Percentiles rank a stretch among this genome's conserved stretches.
Conservation (phyloP, 1,140 invertebrate genomes). For the Ceratina calcarata region DNA sequence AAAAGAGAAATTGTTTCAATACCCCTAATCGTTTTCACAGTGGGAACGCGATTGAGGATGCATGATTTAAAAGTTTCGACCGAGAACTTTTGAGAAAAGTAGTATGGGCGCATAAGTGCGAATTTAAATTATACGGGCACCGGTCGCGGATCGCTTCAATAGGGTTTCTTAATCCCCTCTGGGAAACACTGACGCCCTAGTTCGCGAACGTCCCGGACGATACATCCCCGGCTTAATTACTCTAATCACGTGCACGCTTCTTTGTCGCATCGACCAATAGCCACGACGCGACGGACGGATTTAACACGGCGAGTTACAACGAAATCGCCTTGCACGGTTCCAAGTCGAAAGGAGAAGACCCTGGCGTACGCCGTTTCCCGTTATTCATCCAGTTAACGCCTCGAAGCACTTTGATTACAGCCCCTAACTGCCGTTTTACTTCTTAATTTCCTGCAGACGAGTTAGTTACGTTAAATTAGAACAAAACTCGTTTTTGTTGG, state of each 20-base stretch:
- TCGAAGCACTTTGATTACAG: conserved; percentile 34
- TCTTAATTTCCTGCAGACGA: conserved; percentile 21
- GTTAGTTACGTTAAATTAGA: too few species aligned
- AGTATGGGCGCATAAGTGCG: conserved; percentile 50
- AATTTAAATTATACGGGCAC: conserved; percentile 74
- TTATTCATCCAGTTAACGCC: conserved; percentile 42
- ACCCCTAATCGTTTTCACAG: too few species aligned
- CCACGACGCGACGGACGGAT: conserved; percentile 28
- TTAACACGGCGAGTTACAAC: conserved; percentile 26
- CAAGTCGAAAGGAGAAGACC: conserved; percentile 66
- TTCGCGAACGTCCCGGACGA: conserved; percentile 51
- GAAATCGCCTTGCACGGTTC: conserved; percentile 32
- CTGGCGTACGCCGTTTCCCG: conserved; percentile 56
- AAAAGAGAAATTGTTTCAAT: too few species aligned
- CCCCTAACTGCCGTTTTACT: conserved; percentile 20
- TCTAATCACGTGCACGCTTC: conserved; percentile 70
- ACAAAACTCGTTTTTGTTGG: too few species aligned
- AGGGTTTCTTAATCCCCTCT: conserved; percentile 76
- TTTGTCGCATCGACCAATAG: conserved; percentile 53
- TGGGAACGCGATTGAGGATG: neutral
- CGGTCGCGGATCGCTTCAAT: conserved; percentile 60
- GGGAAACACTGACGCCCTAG: conserved; percentile 73
- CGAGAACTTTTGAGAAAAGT: conserved; percentile 14
- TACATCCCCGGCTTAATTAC: conserved; percentile 68
- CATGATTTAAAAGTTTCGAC: neutral